A percentile compares a stretch with the other conserved stretches of the same genome.
These are phyloP conservation scores for Elaphurus davidianus DNA, from an alignment of 2,113 vertebrate species.

Conservation along the genomic window DNA sequence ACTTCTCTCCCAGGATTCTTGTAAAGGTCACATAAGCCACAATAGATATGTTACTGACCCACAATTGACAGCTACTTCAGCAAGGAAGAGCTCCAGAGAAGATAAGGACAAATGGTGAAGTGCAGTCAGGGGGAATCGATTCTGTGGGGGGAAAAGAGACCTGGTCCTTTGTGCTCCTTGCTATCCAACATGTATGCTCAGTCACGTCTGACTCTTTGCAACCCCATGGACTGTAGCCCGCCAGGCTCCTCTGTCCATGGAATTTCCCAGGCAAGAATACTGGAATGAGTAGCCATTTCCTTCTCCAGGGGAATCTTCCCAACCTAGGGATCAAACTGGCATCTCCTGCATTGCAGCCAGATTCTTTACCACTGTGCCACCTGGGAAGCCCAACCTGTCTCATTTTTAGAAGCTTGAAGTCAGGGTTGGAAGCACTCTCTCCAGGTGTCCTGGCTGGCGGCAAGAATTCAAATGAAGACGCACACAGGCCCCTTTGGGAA, in stretches of 20 bases:
- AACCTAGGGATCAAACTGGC: neutral
- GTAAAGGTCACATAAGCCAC: neutral
- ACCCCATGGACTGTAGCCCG: neutral
- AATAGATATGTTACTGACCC: neutral
- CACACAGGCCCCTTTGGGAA: rapidly evolving
- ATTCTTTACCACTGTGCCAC: neutral
- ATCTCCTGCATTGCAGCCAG: neutral
- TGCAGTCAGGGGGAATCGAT: neutral
- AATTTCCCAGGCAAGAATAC: neutral
- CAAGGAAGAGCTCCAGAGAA: neutral
- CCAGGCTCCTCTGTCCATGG: neutral
- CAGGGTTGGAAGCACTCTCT: neutral
- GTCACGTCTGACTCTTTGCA: neutral
- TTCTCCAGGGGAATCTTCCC: neutral
- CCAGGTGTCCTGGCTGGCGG: neutral
- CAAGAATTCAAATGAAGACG: neutral
- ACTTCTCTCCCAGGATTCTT: neutral
- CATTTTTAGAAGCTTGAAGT: neutral
- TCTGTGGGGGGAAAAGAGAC: neutral
- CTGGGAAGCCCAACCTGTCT: neutral
- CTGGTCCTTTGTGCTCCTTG: neutral
- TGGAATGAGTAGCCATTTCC: neutral
- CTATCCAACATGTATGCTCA: neutral
- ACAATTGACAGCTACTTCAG: neutral
- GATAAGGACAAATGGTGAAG: neutral